Percentiles rank a stretch among this genome's conserved stretches.
phyloP scores from a whole-genome alignment of 2,113 vertebrate species.

The Macroglossus sobrinus region DNA sequence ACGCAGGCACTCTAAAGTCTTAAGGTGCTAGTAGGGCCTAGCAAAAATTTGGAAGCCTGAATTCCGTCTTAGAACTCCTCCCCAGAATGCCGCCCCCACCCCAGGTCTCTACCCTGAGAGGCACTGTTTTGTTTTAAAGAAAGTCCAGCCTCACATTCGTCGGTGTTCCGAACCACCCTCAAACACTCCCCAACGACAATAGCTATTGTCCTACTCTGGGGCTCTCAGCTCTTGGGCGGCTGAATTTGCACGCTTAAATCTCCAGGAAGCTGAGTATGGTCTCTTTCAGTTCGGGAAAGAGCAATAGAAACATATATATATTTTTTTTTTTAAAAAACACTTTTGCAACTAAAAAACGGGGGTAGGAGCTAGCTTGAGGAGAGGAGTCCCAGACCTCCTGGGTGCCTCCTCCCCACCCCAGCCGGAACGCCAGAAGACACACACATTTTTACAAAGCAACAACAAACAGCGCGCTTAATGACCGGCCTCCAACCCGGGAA shows the following conservation, averaged over 20 bases:
- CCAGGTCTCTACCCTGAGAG: not conserved
- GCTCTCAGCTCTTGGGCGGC: not conserved
- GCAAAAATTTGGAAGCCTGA: constrained; percentile 30
- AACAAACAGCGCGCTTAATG: not conserved
- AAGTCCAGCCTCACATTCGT: constrained; percentile 16
- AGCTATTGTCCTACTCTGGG: constrained; percentile 58
- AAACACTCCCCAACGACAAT: constrained; percentile 43
- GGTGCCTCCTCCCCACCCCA: not conserved
- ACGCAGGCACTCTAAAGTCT: not conserved
- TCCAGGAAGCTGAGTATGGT: constrained; percentile 3
- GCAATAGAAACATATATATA: not conserved
- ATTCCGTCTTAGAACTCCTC: not conserved
- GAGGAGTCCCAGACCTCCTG: not conserved
- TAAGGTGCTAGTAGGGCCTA: constrained; percentile 43
- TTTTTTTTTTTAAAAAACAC: not conserved
- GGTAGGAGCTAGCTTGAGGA: not conserved
- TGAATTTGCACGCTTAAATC: constrained; percentile 31
- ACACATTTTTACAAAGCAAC: constrained; percentile 62
- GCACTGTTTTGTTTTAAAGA: constrained; percentile 25
- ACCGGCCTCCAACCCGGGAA: not conserved
- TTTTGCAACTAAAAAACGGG: not conserved
- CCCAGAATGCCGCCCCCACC: no score
- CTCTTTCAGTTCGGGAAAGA: constrained; percentile 41
- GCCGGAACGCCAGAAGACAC: not conserved
- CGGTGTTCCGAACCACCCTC: not conserved